These are phyloP conservation scores for Protophormia terraenovae DNA, from an alignment of 2,888 invertebrate genomes.

Conservation along the genomic window DNA sequence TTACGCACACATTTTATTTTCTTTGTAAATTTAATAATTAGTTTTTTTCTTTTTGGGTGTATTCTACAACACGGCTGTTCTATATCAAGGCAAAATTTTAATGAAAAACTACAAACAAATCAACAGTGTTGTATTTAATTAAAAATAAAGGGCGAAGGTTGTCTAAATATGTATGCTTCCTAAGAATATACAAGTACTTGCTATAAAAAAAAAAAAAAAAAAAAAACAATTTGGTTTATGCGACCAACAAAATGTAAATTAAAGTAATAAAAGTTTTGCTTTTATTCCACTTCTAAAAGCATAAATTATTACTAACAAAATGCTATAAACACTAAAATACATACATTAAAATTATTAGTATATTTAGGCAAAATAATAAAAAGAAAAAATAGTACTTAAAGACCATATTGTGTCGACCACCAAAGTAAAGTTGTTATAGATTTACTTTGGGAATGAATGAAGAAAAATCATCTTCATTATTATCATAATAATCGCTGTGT, in stretches of 20 bases:
- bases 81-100: not conserved
- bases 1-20: not conserved
- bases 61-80: slow-evolving; percentile 4
- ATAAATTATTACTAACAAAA: slow-evolving; percentile 5
- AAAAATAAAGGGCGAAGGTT: slow-evolving; percentile 64
- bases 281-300: not conserved
- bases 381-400: slow-evolving; percentile 9
- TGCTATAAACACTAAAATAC: not conserved
- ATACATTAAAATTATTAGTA: not conserved
- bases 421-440: slow-evolving; percentile 28
- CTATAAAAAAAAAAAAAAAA: not conserved
- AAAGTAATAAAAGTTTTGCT: slow-evolving; percentile 19
- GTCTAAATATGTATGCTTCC: slow-evolving; percentile 23
- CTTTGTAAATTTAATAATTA: not conserved
- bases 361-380: slow-evolving; percentile 18
- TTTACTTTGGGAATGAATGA: slow-evolving; percentile 6
- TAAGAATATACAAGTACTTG: not conserved
- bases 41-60: slow-evolving; percentile 52
- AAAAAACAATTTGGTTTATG: not conserved
- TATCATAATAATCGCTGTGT: slow-evolving; percentile 19
- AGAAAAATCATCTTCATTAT: slow-evolving; percentile 2
- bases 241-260: slow-evolving; percentile 40
- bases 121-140: slow-evolving; percentile 30
- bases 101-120: slow-evolving; percentile 11
- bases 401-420: slow-evolving; percentile 28